phyloP scores from a whole-genome alignment of 2,113 vertebrate genomes.

The Apistogramma diplotaenia region DNA sequence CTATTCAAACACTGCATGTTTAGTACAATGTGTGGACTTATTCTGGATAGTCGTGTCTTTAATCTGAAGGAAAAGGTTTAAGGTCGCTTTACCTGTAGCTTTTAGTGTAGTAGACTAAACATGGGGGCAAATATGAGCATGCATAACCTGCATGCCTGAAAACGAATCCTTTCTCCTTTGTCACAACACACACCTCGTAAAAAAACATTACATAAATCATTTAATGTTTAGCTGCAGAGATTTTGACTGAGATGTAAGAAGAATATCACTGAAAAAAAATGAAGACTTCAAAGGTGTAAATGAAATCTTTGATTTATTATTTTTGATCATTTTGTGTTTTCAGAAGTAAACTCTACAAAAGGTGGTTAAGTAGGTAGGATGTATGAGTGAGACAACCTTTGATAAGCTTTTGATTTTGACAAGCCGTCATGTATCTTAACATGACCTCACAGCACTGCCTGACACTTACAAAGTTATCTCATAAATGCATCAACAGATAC shows the following conservation, averaged over 20 bases:
- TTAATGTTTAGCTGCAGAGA: neutral
- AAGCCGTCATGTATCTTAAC: conserved; percentile 11
- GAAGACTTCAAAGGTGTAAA: neutral
- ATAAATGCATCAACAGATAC: conserved; percentile 19
- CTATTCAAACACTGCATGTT: neutral
- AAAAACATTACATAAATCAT: neutral
- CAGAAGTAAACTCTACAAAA: neutral
- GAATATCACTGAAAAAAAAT: neutral
- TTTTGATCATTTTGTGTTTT: neutral
- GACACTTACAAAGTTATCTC: conserved; percentile 4
- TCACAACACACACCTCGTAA: neutral
- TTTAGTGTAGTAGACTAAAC: neutral
- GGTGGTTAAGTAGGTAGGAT: neutral
- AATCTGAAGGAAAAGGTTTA: neutral
- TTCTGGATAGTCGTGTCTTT: neutral
- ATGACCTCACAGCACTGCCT: neutral
- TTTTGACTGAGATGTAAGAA: neutral
- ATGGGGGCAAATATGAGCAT: neutral
- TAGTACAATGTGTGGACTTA: neutral
- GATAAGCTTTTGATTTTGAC: conserved; percentile 21
- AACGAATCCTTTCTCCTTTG: neutral
- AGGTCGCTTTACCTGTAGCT: neutral
- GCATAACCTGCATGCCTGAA: neutral
- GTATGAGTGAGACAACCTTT: neutral
- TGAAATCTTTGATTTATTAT: neutral